phyloP scores from a whole-genome alignment of 2,888 invertebrate species.

The Hedychridium roseum region DNA sequence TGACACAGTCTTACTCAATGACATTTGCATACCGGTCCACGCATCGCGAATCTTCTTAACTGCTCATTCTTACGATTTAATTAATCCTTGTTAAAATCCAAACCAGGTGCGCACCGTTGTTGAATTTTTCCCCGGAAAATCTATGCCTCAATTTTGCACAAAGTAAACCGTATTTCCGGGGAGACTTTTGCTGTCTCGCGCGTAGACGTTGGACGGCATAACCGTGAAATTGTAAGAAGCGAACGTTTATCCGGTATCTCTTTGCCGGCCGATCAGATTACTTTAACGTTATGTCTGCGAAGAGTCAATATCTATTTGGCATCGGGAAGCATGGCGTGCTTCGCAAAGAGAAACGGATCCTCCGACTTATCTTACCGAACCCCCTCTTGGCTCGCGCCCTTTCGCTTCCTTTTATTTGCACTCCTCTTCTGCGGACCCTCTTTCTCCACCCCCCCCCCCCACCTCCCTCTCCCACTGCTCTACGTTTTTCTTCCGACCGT shows the following conservation, averaged over 20 bases:
- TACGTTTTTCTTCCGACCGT: not conserved
- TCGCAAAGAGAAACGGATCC: constrained; percentile 2
- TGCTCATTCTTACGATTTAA: constrained; percentile 2
- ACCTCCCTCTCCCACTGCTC: not conserved
- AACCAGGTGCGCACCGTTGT: too few species aligned
- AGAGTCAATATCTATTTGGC: constrained; percentile 2
- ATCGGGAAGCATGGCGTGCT: not conserved
- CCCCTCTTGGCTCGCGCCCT: not conserved
- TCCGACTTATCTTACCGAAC: constrained; percentile 2
- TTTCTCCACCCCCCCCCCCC: not conserved
- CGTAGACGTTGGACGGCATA: not conserved
- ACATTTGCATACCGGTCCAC: too few species aligned
- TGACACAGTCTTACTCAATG: too few species aligned
- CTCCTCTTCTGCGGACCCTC: not conserved
- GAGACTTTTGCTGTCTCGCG: too few species aligned
- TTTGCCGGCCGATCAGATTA: constrained; percentile 3
- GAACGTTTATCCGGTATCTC: not conserved
- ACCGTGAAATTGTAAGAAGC: constrained; percentile 1
- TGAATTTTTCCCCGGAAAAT: too few species aligned
- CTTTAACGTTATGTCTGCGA: constrained; percentile 3
- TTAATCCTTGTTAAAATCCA: too few species aligned
- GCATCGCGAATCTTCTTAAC: not conserved
- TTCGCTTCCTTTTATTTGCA: not conserved
- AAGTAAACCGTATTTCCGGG: too few species aligned
- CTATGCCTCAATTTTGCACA: too few species aligned